Percentiles rank a stretch among this genome's conserved stretches.
These are phyloP conservation scores for Mycteria americana DNA, from an alignment of 2,797 vertebrate genomes.

Conservation along the genomic window DNA sequence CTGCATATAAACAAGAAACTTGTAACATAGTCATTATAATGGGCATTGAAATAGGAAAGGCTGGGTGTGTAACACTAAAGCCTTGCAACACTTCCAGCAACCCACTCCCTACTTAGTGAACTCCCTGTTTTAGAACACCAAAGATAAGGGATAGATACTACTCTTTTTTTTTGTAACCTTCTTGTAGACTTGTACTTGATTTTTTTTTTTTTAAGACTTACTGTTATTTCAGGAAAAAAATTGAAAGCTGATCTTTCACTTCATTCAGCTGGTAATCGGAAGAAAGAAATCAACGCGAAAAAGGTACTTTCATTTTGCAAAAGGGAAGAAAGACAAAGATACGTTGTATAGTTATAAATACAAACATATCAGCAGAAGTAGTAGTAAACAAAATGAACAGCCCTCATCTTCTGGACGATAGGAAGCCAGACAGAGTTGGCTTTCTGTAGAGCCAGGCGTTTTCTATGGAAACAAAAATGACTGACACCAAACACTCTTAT, in stretches of 20 bases:
- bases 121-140: constrained; percentile 81
- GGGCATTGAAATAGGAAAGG: constrained; percentile 76
- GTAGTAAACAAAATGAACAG: constrained; percentile 29
- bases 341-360: constrained; percentile 54
- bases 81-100: constrained; percentile 60
- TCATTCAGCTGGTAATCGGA: constrained; percentile 65
- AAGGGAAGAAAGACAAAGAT: constrained; percentile 76
- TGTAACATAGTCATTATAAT: constrained; percentile 64
- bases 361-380: constrained; percentile 62
- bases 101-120: constrained; percentile 74
- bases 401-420: constrained; percentile 15
- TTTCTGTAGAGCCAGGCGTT: constrained; percentile 54
- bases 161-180: constrained; percentile 68
- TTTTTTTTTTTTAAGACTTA: constrained; percentile 62
- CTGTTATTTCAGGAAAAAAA: constrained; percentile 72
- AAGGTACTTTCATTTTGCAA: constrained; percentile 72
- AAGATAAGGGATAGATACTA: constrained; percentile 82
- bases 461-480: constrained; percentile 29
- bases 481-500: constrained; percentile 45
- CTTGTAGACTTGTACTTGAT: constrained; percentile 77
- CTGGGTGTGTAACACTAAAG: constrained; percentile 44
- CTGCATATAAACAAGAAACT: constrained; percentile 66
- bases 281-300: constrained; percentile 48
- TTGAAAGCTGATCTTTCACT: constrained; percentile 72
- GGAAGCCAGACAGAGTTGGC: not conserved